Base-by-base conservation (phyloP, 2,797 vertebrate genomes). In the Emydoidea blandingii region DNA sequence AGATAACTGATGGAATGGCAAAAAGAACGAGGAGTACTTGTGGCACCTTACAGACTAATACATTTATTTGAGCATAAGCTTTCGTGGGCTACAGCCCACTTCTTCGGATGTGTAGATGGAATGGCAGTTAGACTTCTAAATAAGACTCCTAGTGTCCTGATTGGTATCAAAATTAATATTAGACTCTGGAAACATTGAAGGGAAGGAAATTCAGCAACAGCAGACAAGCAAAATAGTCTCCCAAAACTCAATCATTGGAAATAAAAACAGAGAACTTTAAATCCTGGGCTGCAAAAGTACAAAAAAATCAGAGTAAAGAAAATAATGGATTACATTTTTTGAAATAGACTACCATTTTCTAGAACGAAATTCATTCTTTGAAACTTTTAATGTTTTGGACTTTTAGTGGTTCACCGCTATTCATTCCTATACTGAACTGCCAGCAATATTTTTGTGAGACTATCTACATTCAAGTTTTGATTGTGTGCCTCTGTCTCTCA, bases 401-500 rank as follows among this genome's bases (percentile, higher is more conserved):
- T 81, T 81, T 83, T 86, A 19, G 1, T 29, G 59, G 1, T 82
- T 85, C 53, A 47, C 0, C 1, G 50, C 76, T 87, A 25, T 82
- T 41, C 82, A 3, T 6, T 92, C 19, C 79, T 81, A 80, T 4
- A 80, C 84, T 53, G 53, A 96, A 90, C 16, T 83, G 31, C 52
- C 91, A 41, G 68, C 31, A 95, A 49, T 25, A 81, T 34, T 94
- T 93, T 88, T 95, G 9, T 8, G 57, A 79, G 27, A 78, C 85
- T 89, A 88, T 81, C 88, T 87, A 88, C 96, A 89, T 57, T 80
- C 2, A 15, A 18, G 29, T 19, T 41, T 37, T 5, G 0, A 18
- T 15, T 91, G 79, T 96, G 54, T 37, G 82, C 21, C 52, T 3
- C 1, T 53, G 2, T 41, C 25, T 78, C 34, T 91, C 89, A 19